Percentiles rank a stretch among this genome's conserved stretches.
Evolutionary conservation across 2,797 vertebrate genomes (phyloP).

Genomic region (Pyrocephalus nanus): DNA sequence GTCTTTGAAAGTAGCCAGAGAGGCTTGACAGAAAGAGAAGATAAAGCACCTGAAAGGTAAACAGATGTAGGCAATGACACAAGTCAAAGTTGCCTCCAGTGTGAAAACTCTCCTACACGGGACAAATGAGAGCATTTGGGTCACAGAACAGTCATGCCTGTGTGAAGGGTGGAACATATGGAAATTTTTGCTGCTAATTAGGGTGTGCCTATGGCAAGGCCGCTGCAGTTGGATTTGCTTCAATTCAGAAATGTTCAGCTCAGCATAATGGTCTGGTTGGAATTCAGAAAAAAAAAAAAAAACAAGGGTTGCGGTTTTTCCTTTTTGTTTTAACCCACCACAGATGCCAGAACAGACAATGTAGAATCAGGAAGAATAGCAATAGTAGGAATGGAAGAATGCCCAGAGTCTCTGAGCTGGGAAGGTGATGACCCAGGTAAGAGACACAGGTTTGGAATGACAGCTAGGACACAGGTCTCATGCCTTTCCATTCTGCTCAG

Average conservation of each 20-base stretch:
- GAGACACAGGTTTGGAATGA: neutral
- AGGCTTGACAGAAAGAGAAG: neutral
- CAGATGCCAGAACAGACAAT: neutral
- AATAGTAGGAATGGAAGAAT: neutral
- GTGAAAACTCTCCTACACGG: neutral
- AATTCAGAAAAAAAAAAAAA: slow-evolving; percentile 20
- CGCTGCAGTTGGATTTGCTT: slow-evolving; percentile 72
- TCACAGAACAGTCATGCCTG: slow-evolving; percentile 35
- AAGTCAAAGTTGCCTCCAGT: neutral
- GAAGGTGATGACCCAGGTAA: neutral
- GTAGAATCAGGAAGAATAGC: neutral
- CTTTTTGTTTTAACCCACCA: accelerated
- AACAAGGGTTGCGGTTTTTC: neutral
- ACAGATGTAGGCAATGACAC: neutral
- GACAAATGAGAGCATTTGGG: slow-evolving; percentile 25
- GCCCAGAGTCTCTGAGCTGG: neutral
- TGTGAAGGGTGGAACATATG: slow-evolving; percentile 69
- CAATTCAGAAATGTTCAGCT: slow-evolving; percentile 71
- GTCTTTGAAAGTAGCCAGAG: slow-evolving; percentile 30
- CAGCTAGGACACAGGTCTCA: neutral
- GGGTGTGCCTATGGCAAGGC: slow-evolving; percentile 76
- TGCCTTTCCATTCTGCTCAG: neutral
- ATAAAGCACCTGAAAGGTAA: neutral
- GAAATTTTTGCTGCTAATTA: slow-evolving; percentile 73
- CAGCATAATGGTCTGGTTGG: slow-evolving; percentile 62